Evolutionary conservation across 1,140 invertebrate species (phyloP).

Genomic region (Meloidogyne floridensis): DNA sequence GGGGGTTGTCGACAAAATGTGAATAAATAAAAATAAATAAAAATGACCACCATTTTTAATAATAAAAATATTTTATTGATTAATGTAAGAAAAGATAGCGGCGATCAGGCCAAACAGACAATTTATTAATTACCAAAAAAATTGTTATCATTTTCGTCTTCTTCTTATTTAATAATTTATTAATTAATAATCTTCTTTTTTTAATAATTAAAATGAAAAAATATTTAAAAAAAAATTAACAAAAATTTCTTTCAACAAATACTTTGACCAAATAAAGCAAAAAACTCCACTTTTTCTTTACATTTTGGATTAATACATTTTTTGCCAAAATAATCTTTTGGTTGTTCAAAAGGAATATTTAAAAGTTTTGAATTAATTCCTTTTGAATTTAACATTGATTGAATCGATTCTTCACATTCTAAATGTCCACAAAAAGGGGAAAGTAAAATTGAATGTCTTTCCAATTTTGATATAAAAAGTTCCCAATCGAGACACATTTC

Average conservation of each 20-base stretch:
- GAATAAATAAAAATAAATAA: too few relatives aligned
- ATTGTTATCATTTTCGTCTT: too few relatives aligned
- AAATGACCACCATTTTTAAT: too few relatives aligned
- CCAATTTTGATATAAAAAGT: constrained; percentile 73
- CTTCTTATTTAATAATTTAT: too few relatives aligned
- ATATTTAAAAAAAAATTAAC: too few relatives aligned
- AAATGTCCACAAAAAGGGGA: constrained; percentile 89
- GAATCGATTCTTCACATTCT: constrained; percentile 90
- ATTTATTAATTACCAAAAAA: too few relatives aligned
- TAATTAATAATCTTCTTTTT: too few relatives aligned
- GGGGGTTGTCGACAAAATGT: too few relatives aligned
- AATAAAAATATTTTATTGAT: too few relatives aligned
- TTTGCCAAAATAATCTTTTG: constrained; percentile 71
- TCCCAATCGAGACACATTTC: constrained; percentile 78
- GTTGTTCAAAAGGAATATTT: constrained; percentile 93
- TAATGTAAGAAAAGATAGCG: too few relatives aligned
- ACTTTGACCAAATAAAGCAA: constrained; percentile 91
- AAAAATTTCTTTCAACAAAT: constrained; percentile 71
- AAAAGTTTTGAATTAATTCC: constrained; percentile 95
- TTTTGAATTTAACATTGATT: constrained; percentile 81
- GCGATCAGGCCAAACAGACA: too few relatives aligned
- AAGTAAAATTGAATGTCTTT: constrained; percentile 84
- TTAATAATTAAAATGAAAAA: too few relatives aligned
- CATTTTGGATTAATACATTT: constrained; percentile 89
- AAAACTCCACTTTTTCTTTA: constrained; percentile 78